Evolutionary conservation across 2,113 vertebrate species (phyloP).

Genomic region (Ailuropoda melanoleuca): DNA sequence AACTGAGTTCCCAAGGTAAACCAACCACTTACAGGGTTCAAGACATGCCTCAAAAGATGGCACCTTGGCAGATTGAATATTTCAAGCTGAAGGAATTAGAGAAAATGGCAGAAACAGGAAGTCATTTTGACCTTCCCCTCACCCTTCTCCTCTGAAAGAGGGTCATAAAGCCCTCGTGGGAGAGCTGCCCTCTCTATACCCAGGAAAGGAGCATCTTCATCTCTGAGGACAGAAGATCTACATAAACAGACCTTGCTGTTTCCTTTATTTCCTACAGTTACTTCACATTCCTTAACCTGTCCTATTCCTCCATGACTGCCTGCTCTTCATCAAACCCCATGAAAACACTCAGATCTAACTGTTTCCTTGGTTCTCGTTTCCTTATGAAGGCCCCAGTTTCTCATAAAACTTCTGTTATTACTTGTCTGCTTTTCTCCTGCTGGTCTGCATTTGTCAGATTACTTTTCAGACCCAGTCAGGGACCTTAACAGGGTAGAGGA

Average conservation of each 20-base stretch:
- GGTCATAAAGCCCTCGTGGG: background rate
- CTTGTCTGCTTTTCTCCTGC: background rate
- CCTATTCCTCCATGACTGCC: background rate
- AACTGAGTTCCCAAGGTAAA: background rate
- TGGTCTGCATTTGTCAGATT: background rate
- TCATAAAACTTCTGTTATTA: too few species aligned
- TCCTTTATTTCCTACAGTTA: background rate
- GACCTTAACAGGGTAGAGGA: background rate
- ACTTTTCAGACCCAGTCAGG: background rate
- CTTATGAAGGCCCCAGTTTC: background rate
- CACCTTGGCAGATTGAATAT: background rate
- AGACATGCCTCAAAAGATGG: accelerated
- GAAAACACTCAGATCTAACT: too few species aligned
- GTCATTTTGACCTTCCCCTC: background rate
- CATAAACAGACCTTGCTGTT: background rate
- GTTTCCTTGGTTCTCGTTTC: background rate
- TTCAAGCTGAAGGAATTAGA: background rate
- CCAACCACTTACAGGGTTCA: background rate
- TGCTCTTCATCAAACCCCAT: too few species aligned
- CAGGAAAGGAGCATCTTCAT: background rate
- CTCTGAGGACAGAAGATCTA: too few species aligned
- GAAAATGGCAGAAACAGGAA: background rate
- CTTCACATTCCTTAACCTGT: background rate
- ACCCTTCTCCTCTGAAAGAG: background rate
- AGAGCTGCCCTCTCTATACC: background rate